Evolutionary conservation across 2,797 vertebrate genomes (phyloP), one percentile per base, ranked within the genome.

Genomic region (Limnodromus scolopaceus): DNA sequence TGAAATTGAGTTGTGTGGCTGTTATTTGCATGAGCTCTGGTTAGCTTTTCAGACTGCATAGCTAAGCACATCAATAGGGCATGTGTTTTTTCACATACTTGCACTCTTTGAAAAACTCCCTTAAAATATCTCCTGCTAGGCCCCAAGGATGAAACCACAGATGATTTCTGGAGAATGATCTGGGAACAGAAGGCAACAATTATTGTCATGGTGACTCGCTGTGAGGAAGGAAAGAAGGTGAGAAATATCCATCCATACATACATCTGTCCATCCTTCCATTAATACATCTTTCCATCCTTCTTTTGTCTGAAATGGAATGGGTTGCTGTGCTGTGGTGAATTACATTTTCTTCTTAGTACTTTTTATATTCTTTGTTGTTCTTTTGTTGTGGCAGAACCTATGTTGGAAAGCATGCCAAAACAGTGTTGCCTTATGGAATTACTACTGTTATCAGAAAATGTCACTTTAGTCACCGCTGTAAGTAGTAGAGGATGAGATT

Each of bases 151-250:
- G 99, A 99, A 96, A 99, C 99, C 7, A 97, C 99, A 9, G 94
- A 97, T 87, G 99, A 99, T 95, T 99, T 99, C 97, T 99, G 99
- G 99, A 99, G 98, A 97, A 99, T 99, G 99, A 97, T 99, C 92
- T 99, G 99, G 99, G 99, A 99, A 91, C 99, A 99, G 94, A 99
- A 99, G 88, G 99, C 99, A 63, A 99, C 99, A 4, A 98, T 99
- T 78, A 99, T 99, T 68, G 99, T 99, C 93, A 99, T 99, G 99
- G 99, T 99, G 95, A 99, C 99, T 38, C 98, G 99, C 38, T 99
- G 99, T 93, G 99, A 99, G 91, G 99, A 99, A 97, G 99, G 99
- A 88, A 99, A 99, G 96, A 98, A 98, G 98, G 99, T 99, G 92
- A 98, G 97, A 41, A 93, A 93, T 64, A 72, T 6, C 49, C 12